These are phyloP conservation scores for Sebastes umbrosus DNA, from an alignment of 2,797 vertebrate species.

Conservation along the genomic window DNA sequence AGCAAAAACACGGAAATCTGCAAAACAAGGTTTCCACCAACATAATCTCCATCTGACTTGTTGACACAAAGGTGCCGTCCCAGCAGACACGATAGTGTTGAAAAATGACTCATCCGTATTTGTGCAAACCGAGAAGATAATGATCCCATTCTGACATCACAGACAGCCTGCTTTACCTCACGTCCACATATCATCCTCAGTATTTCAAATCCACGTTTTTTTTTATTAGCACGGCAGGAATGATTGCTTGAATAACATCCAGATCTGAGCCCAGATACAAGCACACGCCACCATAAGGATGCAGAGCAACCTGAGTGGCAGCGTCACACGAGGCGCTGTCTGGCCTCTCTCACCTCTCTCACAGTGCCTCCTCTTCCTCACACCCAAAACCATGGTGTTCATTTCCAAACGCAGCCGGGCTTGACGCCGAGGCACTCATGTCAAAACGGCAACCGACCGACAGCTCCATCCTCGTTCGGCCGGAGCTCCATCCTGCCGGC, in stretches of 20 bases:
- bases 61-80: slow-evolving; percentile 43
- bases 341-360: slow-evolving; percentile 73
- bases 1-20: slow-evolving; percentile 5
- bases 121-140: slow-evolving; percentile 26
- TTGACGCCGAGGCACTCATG: slow-evolving; percentile 47
- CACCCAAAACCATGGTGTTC: slow-evolving; percentile 65
- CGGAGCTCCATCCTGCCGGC: slow-evolving; percentile 64
- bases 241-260: slow-evolving; percentile 12
- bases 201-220: slow-evolving; percentile 8
- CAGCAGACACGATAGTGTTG: slow-evolving; percentile 25
- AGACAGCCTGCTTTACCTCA: slow-evolving; percentile 32
- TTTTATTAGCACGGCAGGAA: neutral
- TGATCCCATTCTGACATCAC: slow-evolving; percentile 37
- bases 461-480: slow-evolving; percentile 54
- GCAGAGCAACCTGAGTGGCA: slow-evolving; percentile 48
- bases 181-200: slow-evolving; percentile 10
- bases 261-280: slow-evolving; percentile 22
- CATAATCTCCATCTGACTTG: slow-evolving; percentile 23
- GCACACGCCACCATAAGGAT: slow-evolving; percentile 38
- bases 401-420: slow-evolving; percentile 54
- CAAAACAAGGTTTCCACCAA: slow-evolving; percentile 8
- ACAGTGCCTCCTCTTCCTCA: slow-evolving; percentile 76
- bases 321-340: slow-evolving; percentile 48
- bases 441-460: slow-evolving; percentile 34
- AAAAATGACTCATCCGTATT: slow-evolving; percentile 63